These are phyloP conservation scores for Euplagia quadripunctaria DNA, from an alignment of 2,888 invertebrate genomes.

Conservation along the genomic window DNA sequence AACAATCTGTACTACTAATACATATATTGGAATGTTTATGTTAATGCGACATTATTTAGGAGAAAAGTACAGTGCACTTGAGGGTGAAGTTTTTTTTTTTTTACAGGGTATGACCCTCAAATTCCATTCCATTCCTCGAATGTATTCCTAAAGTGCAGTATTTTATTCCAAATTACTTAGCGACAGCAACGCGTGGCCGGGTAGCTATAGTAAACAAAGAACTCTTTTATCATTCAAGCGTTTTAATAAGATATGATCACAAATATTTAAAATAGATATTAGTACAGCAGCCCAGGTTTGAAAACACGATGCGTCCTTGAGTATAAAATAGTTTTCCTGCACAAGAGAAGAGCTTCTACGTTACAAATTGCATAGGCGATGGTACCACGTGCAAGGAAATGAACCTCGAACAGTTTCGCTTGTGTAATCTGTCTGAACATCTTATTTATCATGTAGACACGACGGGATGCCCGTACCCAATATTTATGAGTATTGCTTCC, in stretches of 20 bases:
- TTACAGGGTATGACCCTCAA: too few relatives aligned
- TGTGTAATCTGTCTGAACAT: constrained; percentile 31
- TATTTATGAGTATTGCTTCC: constrained; percentile 20
- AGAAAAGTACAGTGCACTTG: too few relatives aligned
- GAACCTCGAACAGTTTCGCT: constrained; percentile 41
- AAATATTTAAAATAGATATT: background rate
- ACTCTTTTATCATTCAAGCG: too few relatives aligned
- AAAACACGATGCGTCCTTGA: background rate
- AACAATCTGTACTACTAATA: too few relatives aligned
- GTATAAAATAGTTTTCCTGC: background rate
- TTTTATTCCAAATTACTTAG: too few relatives aligned
- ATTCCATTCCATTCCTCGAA: too few relatives aligned
- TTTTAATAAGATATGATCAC: background rate
- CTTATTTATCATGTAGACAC: constrained; percentile 22
- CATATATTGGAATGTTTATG: too few relatives aligned
- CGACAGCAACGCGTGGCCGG: too few relatives aligned
- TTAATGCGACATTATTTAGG: too few relatives aligned
- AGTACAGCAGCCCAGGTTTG: background rate
- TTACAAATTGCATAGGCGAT: constrained; percentile 35
- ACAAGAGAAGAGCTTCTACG: constrained; percentile 4
- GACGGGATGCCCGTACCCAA: background rate
- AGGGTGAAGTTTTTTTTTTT: too few relatives aligned
- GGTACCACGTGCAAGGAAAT: constrained; percentile 38
- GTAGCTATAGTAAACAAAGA: too few relatives aligned
- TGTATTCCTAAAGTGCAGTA: too few relatives aligned